A percentile compares a stretch with the other conserved stretches of the same genome.
Conservation (phyloP, 2,888 invertebrate species). For the Ariolimax columbianus region DNA sequence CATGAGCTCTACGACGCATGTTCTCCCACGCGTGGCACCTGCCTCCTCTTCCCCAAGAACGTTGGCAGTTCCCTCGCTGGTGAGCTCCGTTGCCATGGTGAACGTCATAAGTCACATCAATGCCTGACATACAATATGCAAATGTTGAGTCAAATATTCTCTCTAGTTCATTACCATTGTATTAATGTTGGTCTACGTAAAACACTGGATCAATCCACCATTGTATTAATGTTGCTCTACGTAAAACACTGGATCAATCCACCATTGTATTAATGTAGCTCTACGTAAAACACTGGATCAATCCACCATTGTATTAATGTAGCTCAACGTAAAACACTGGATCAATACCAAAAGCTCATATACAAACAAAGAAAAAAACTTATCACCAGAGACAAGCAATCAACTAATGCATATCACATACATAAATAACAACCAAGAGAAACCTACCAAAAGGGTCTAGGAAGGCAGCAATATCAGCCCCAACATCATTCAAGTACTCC, state of each 20-base stretch:
- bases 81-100: slow-evolving; percentile 44
- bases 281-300: no score
- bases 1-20: slow-evolving; percentile 30
- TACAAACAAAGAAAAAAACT: neutral
- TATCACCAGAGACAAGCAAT: neutral
- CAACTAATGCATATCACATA: neutral
- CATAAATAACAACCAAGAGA: neutral
- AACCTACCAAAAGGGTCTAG: slow-evolving; percentile 80
- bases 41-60: slow-evolving; percentile 32
- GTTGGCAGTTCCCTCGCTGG: slow-evolving; percentile 12
- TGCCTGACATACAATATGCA: slow-evolving; percentile 38
- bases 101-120: slow-evolving; percentile 57
- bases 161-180: no score
- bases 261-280: no score
- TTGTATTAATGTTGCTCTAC: no score
- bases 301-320: no score
- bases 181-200: no score
- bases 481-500: slow-evolving; percentile 79
- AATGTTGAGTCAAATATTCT: neutral
- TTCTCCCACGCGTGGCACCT: slow-evolving; percentile 24
- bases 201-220: no score
- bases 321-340: no score
- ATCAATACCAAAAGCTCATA: no score
- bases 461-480: slow-evolving; percentile 80
- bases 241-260: no score